Base-by-base conservation (phyloP, 2,113 vertebrate genomes). In the Hypomesus transpacificus region DNA sequence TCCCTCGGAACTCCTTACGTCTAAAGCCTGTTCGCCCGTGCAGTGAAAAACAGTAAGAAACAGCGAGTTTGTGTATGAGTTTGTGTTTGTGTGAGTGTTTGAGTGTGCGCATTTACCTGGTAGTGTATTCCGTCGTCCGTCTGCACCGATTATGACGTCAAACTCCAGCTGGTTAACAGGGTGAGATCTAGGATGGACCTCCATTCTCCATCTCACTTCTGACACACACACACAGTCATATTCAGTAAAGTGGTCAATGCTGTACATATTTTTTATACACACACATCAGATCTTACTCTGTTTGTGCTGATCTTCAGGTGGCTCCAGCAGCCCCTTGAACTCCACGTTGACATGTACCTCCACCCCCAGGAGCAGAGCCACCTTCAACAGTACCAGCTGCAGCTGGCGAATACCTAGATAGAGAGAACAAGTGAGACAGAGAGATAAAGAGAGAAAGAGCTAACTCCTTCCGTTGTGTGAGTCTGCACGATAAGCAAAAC, bases 271-370 rank as follows among this genome's bases (percentile, higher is more conserved):
- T 21, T 7, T 11, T 1, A 4, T 6, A 21, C 20, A 39, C 21
- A 31, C 28, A 39, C 21, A 63, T 14, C 2, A 2, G 21, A 14
- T 88, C 93, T 93, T 90, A 96, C 97, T 88, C 73, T 91, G 88
- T 70, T 89, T 91, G 22, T 92, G 90, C 81, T 95, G 95, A 69
- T 95, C 91, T 58, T 93, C 91, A 0, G 94, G 94, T 17, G 97
- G 96, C 68, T 96, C 94, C 61, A 95, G 76, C 14, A 98, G 92
- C 0, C 91, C 91, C 71, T 92, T 94, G 75, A 98, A 99, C 75
- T 98, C 97, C 76, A 96, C 95, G 2, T 95, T 97, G 69, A 98
- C 95, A 0, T 98, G 96, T 69, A 99, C 95, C 79, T 99, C 94
- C 14, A 96, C 95, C 59, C 96, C 97, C 22, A 99, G 86, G 79